Conservation (phyloP, 2,888 invertebrate genomes). For the Tipula vernalis region DNA sequence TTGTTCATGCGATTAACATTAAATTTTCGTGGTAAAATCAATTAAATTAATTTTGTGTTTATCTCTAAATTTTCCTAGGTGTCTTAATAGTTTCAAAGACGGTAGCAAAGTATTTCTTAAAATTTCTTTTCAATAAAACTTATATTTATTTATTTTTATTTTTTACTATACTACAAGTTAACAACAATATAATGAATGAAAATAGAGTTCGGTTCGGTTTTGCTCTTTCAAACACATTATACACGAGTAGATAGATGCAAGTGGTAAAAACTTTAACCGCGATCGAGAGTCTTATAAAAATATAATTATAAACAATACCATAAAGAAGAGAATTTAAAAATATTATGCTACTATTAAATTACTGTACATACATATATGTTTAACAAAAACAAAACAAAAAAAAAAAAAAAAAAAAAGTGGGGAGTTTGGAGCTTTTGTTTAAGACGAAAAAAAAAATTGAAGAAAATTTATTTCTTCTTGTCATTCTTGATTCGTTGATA, state of each 20-base stretch:
- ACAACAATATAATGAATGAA: not conserved
- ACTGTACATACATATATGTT: not conserved
- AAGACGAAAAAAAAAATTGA: not conserved
- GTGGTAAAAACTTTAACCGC: not conserved
- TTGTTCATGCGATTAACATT: too few species aligned
- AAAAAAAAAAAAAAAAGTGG: not conserved
- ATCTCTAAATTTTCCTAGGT: not conserved
- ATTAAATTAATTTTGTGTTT: not conserved
- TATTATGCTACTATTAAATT: not conserved
- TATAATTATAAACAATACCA: not conserved
- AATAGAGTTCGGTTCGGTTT: not conserved
- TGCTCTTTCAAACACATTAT: not conserved
- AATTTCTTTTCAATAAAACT: not conserved
- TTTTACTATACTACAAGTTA: not conserved
- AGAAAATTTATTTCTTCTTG: not conserved
- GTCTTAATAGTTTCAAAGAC: constrained; percentile 8
- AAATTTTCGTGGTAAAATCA: too few species aligned
- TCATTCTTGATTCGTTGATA: not conserved
- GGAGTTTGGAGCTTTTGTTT: not conserved
- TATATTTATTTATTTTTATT: not conserved
- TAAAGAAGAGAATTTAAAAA: not conserved
- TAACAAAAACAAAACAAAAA: not conserved
- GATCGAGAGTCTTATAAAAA: not conserved
- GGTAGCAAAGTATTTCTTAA: constrained; percentile 8
- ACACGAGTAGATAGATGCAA: not conserved